A percentile compares a stretch with the other conserved stretches of the same genome.
These are phyloP conservation scores for Acleris laterana DNA, from an alignment of 2,888 invertebrate species.

Conservation along the genomic window DNA sequence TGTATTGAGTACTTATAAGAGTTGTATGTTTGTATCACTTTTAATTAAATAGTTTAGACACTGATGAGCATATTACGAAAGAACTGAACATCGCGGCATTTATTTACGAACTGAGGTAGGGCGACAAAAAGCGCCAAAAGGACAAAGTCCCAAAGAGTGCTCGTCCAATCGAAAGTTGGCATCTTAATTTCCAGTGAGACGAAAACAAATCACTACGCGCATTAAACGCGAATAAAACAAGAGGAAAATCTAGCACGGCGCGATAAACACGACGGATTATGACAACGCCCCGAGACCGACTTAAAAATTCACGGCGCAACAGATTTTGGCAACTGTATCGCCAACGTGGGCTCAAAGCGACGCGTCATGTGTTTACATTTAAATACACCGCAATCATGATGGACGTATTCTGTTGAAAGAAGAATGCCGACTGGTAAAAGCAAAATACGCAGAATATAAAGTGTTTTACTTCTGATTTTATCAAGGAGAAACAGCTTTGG, in stretches of 20 bases:
- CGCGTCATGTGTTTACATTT: conserved; percentile 60
- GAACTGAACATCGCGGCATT: conserved; percentile 57
- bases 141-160: conserved; percentile 51
- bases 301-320: conserved; percentile 63
- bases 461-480: conserved; percentile 54
- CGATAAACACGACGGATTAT: conserved; percentile 55
- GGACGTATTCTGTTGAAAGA: conserved; percentile 48
- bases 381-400: conserved; percentile 47
- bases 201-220: conserved; percentile 36
- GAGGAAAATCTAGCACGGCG: conserved; percentile 44
- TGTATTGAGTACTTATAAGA: too few relatives aligned
- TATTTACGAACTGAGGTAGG: conserved; percentile 55
- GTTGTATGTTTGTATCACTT: not conserved
- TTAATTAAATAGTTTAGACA: conserved; percentile 48
- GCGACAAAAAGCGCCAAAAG: conserved; percentile 53
- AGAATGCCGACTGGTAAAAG: conserved; percentile 39
- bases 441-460: conserved; percentile 49
- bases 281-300: conserved; percentile 52
- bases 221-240: conserved; percentile 43
- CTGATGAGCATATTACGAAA: conserved; percentile 63
- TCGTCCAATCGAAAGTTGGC: conserved; percentile 54
- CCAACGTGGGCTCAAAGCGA: conserved; percentile 59
- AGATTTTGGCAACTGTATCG: conserved; percentile 67
- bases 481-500: conserved; percentile 56
- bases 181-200: conserved; percentile 46